These are phyloP conservation scores for Hydrocynus forskahlii DNA, from an alignment of 2,797 vertebrate genomes.

Conservation along the genomic window DNA sequence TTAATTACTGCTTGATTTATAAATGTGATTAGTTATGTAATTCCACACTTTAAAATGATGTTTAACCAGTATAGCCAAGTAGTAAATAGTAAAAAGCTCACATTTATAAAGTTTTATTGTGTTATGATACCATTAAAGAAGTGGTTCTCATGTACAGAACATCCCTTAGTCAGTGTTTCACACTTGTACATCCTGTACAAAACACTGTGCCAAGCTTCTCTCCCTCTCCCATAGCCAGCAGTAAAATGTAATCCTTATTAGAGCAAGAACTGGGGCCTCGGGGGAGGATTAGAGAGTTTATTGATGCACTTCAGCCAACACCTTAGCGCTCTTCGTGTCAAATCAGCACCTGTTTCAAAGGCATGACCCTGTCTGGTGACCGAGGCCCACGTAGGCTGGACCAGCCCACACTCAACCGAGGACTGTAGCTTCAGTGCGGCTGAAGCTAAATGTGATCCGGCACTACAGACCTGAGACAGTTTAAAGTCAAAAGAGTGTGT, in stretches of 20 bases:
- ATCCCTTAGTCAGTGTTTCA: neutral
- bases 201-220: constrained; percentile 23
- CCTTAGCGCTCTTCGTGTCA: constrained; percentile 78
- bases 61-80: too few species aligned
- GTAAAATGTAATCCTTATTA: constrained; percentile 81
- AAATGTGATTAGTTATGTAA: too few species aligned
- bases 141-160: neutral
- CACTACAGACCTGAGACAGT: constrained; percentile 9
- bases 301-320: constrained; percentile 80
- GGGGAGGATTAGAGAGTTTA: constrained; percentile 78
- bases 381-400: neutral
- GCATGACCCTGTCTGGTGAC: constrained; percentile 32
- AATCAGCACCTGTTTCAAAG: constrained; percentile 78
- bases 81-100: too few species aligned
- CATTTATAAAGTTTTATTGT: too few species aligned
- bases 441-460: constrained; percentile 10
- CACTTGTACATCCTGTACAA: neutral
- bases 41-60: too few species aligned
- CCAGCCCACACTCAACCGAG: neutral
- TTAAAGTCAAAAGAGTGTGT: constrained; percentile 10
- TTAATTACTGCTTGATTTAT: too few species aligned
- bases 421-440: neutral
- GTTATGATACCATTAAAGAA: neutral
- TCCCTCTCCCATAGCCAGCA: constrained; percentile 46
- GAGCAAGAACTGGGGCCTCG: constrained; percentile 76